Base-by-base conservation (phyloP, 2,797 vertebrate genomes). In the Brachyrhaphis roseni region DNA sequence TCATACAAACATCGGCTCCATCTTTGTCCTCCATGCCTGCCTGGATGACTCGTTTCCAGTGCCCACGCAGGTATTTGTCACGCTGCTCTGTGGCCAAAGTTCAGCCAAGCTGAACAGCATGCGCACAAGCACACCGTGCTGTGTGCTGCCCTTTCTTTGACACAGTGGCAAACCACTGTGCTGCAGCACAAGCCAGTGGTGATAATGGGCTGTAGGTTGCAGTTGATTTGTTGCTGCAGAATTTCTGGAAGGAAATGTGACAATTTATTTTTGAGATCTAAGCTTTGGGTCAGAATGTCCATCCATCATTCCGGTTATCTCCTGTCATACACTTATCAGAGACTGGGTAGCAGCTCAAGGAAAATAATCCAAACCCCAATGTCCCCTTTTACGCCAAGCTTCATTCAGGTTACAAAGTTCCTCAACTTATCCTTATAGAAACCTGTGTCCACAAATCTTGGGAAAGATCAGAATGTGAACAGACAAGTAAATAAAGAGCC, bases 61-160 rank as follows among this genome's bases (percentile, higher is more conserved):
- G 41, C 57, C 36, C 72, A 51, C 57, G 59, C 71, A 74, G 71
- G 71, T 72, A 64, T 74, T 74, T 36, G 15, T 74, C 31, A 28
- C 7, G 18, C 55, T 23, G 41, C 6, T 46, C 34, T 66, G 46
- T 41, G 57, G 72, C 59, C 78, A 79, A 74, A 74, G 71, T 79
- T 74, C 71, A 74, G n/a, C 71, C 45, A 28, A 64, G 57, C 28
- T 72, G 49, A 55, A 78, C 66, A 23, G 66, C 49, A 57, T 57
- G 76, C 72, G 66, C 66, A 78, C 66, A 55, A 71, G 76, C 49
- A 57, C 76, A 57, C 26, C 46, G 10, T 28, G 43, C 57, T 49
- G 55, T 47, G 15, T 41, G 31, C 20, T 76, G 74, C 55, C 55
- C 55, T 76, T 76, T 62, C 28, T 31, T 34, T 76, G 74, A 76